Evolutionary conservation across 2,888 invertebrate species (phyloP).

Genomic region (Hyposoter didymator): DNA sequence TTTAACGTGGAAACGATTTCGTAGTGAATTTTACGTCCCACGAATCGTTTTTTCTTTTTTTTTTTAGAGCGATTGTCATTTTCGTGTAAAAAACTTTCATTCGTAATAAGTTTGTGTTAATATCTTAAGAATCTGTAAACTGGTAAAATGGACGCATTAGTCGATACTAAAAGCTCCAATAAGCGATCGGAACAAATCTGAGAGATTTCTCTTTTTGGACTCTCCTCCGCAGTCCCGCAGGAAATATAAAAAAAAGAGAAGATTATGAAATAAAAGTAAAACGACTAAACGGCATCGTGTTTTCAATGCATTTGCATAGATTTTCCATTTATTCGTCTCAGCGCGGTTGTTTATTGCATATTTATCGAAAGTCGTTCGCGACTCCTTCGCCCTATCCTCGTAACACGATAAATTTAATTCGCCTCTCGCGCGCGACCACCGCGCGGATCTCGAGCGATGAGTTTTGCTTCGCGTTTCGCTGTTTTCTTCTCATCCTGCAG

Average conservation of each 20-base stretch:
- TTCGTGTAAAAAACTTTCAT: neutral
- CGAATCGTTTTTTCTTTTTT: no score
- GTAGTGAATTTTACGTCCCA: no score
- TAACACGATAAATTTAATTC: slow-evolving; percentile 77
- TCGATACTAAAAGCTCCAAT: slow-evolving; percentile 17
- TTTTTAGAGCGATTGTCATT: neutral
- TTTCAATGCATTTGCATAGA: slow-evolving; percentile 77
- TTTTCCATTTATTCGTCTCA: slow-evolving; percentile 76
- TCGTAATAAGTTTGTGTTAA: neutral
- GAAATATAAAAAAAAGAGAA: neutral
- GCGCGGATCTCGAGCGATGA: slow-evolving; percentile 57
- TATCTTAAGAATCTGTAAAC: neutral
- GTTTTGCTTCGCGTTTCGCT: slow-evolving; percentile 35
- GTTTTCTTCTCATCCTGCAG: slow-evolving; percentile 48
- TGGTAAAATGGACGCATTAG: neutral
- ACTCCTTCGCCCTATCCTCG: slow-evolving; percentile 10
- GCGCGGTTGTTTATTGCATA: slow-evolving; percentile 76
- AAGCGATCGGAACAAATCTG: neutral
- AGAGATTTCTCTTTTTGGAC: slow-evolving; percentile 10
- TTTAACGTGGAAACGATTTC: neutral
- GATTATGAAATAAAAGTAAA: neutral
- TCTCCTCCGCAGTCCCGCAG: neutral
- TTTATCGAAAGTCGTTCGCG: slow-evolving; percentile 74
- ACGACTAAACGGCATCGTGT: slow-evolving; percentile 47
- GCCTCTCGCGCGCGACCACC: slow-evolving; percentile 68